These are phyloP conservation scores for Sinodicranocentrus sp. DNA, from an alignment of 2,888 invertebrate genomes.

Conservation along the genomic window DNA sequence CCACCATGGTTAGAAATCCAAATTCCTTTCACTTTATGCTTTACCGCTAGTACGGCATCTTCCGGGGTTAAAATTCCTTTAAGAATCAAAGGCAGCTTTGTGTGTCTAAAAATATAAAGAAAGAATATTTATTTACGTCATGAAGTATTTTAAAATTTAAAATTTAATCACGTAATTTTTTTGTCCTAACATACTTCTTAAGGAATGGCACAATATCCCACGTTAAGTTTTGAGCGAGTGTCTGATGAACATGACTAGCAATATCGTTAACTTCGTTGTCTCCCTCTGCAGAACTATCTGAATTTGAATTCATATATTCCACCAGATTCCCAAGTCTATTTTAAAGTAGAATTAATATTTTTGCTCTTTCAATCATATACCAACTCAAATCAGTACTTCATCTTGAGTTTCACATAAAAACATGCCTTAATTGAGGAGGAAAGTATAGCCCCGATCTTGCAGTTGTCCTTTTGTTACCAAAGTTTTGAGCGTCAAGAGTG, in stretches of 20 bases:
- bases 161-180: too few species aligned
- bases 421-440: conserved; percentile 87
- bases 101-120: conserved; percentile 77
- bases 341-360: conserved; percentile 85
- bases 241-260: conserved; percentile 12
- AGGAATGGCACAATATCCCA: conserved; percentile 86
- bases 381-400: conserved; percentile 84
- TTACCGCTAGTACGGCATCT: conserved; percentile 87
- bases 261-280: conserved; percentile 19
- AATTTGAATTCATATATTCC: conserved; percentile 1
- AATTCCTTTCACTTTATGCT: conserved; percentile 88
- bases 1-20: conserved; percentile 97
- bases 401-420: conserved; percentile 83
- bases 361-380: neutral
- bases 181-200: too few species aligned
- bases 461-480: conserved; percentile 90
- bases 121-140: too few species aligned
- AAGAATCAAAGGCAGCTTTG: conserved; percentile 88
- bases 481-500: conserved; percentile 93
- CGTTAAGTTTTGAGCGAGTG: conserved; percentile 87
- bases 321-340: conserved; percentile 79
- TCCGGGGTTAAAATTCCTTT: conserved; percentile 92
- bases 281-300: neutral
- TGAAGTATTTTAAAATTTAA: too few species aligned
- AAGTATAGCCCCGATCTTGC: conserved; percentile 89